A percentile compares a stretch with the other conserved stretches of the same genome.
phyloP scores from a whole-genome alignment of 2,113 vertebrate species.

The Prionailurus bengalensis region DNA sequence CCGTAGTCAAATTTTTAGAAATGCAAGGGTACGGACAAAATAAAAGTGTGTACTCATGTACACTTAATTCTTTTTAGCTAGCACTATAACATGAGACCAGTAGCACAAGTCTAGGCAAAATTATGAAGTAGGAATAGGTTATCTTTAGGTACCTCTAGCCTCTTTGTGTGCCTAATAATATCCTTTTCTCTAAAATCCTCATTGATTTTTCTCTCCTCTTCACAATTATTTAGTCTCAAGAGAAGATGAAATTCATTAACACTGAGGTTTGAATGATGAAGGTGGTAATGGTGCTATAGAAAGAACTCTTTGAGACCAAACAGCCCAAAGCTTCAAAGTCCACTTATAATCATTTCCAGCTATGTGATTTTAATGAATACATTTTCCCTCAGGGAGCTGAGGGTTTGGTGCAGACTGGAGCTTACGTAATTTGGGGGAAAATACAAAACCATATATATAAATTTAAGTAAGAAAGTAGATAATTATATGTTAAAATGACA shows the following conservation, averaged over 20 bases:
- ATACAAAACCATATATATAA: not conserved
- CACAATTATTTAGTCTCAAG: conserved; percentile 41
- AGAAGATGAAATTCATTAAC: conserved; percentile 48
- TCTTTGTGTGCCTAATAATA: not conserved
- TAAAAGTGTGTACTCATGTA: not conserved
- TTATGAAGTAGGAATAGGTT: not conserved
- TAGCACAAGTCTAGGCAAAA: conserved; percentile 20
- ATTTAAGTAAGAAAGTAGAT: not conserved
- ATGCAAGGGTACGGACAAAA: conserved; percentile 10
- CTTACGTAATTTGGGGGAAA: not conserved
- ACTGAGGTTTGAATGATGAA: conserved; percentile 49
- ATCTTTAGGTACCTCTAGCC: not conserved
- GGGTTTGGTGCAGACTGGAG: not conserved
- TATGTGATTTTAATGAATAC: conserved; percentile 54
- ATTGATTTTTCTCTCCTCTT: not conserved
- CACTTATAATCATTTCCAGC: conserved; percentile 30
- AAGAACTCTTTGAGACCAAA: conserved; percentile 14
- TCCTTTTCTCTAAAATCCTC: not conserved
- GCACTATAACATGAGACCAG: not conserved
- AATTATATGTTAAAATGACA: not conserved
- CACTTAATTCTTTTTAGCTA: not conserved
- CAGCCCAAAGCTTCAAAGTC: not conserved
- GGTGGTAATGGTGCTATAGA: not conserved
- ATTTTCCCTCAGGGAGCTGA: conserved; percentile 22
- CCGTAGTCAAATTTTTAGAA: conserved; percentile 44